Base-by-base conservation (phyloP, 2,888 invertebrate species). In the Rapana venosa region DNA sequence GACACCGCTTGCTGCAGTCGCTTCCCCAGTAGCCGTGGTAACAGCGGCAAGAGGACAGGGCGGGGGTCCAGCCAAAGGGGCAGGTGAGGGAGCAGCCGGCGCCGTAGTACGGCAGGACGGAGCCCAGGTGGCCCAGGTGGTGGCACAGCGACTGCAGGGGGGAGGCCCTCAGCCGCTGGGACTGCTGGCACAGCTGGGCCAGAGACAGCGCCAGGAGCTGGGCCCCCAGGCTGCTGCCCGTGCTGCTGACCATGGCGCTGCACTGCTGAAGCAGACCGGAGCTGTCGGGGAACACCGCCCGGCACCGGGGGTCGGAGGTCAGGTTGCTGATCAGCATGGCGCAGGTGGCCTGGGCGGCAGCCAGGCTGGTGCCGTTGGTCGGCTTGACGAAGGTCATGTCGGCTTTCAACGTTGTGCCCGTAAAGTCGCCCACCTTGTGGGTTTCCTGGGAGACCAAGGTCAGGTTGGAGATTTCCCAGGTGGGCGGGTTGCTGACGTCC, bases 381-480 rank as follows among this genome's bases (percentile, higher is more conserved):
- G 91, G 91, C 35, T 85, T 32, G 2, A 87, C 87, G 26, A 74
- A 85, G 88, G 87, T 74, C 79, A 79, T 6, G 87, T 90, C 66
- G 0, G 11, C 66, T 11, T n/a, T 35, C 17, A 35, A 5, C 30
- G 35, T 26, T 15, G 13, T 74, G 84, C 88, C 90, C n/a, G 89
- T 88, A 30, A 91, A 90, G 22, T 91, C 81, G 36, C 92, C 90
- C 0, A 88, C 66, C 17, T 90, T 88, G 15, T 92, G 87, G 0
- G 88, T 83, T 4, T 83, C 58, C 47, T 91, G 90, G 35, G 91
- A 81, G 17, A 91, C 87, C 20, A 94, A 90, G 74, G 91, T 91
- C 70, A 94, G 85, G 84, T 93, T 93, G n/a, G 93, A 93, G 58
- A 90, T 90, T 4, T 91, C 88, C 94, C 94, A 94, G n/a, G 87